Evolutionary conservation across 2,888 invertebrate genomes (phyloP), one percentile per base, ranked within the genome.

Genomic region (Pristionchus exspectatus): DNA sequence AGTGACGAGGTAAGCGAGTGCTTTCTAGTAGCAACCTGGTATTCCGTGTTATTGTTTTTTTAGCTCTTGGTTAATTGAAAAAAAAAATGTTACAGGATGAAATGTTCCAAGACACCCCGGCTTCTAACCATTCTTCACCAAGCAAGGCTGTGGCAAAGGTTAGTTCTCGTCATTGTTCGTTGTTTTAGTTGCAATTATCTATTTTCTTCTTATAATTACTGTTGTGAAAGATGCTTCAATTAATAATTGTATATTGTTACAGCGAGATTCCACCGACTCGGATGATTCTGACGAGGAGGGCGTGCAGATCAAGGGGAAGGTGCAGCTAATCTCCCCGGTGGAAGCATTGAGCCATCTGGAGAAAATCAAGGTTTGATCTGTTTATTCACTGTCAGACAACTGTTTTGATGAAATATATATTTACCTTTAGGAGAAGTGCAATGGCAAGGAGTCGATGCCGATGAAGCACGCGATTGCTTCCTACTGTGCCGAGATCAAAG

Each of bases 231-330:
- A 0, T 56, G 16, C 18, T 16, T 16, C 5, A 69, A 27, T 5
- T 69, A 50, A 7, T 9, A 50, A 50, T 50, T 50, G 9, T 50
- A 50, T 9, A 50, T 50, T 54, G 10, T 83, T 83, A 0, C 16
- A 84, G 84, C 84, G 27, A 5, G 56, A 56, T 14, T 83, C 83
- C 3, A 54, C 50, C 27, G 56, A 56, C 7, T 54, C 30, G 56
- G 54, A 54, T 18, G 54, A 54, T 5, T 84, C 84, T 27, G 84
- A 84, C 16, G 84, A 84, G 5, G 84, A 84, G 4, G 56, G 84
- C 4, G 33, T 84, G 5, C 54, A 18, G 56, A 84, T 84, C 56
- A 84, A 84, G 56, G 27, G n/a, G 5, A 84, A 84, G 56, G 56
- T 27, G n/a, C 27, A 24, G 56, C 56, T 84, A 7, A 54, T 84